Conservation (phyloP, 1,140 invertebrate species). For the Lasioglossum albipes region DNA sequence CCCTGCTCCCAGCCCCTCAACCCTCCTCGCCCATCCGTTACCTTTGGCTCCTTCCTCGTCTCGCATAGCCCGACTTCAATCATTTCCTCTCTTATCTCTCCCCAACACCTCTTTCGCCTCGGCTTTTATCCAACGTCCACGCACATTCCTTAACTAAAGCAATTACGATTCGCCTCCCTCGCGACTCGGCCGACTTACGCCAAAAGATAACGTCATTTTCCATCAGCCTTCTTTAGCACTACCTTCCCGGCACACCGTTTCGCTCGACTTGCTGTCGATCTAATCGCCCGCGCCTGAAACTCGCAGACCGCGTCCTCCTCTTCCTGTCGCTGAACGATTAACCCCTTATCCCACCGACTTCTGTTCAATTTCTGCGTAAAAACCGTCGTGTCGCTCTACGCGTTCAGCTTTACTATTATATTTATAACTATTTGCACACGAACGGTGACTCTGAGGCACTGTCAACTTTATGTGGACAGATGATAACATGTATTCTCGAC, state of each 20-base stretch:
- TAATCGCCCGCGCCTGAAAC: no score
- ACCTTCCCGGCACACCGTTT: conserved; percentile 11
- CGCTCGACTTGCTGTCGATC: no score
- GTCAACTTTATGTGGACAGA: no score
- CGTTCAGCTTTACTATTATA: no score
- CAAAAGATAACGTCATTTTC: conserved; percentile 71
- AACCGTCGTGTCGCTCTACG: no score
- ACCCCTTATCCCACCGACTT: no score
- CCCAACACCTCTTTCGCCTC: conserved; percentile 18
- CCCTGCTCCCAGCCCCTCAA: not conserved
- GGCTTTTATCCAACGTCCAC: conserved; percentile 67
- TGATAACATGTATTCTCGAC: no score
- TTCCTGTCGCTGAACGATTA: no score
- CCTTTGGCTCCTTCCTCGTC: conserved; percentile 18
- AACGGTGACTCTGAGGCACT: no score
- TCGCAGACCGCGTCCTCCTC: no score
- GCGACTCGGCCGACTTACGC: conserved; percentile 65
- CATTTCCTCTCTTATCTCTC: conserved; percentile 13
- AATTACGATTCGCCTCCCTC: conserved; percentile 71
- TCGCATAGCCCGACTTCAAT: conserved; percentile 14
- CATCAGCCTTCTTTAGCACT: conserved; percentile 60
- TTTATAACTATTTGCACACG: no score
- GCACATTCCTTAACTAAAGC: conserved; percentile 72
- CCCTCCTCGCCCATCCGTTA: conserved; percentile 13
- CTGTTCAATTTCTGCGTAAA: no score